Conservation (phyloP, 2,113 vertebrate species). For the Electrona antarctica region DNA sequence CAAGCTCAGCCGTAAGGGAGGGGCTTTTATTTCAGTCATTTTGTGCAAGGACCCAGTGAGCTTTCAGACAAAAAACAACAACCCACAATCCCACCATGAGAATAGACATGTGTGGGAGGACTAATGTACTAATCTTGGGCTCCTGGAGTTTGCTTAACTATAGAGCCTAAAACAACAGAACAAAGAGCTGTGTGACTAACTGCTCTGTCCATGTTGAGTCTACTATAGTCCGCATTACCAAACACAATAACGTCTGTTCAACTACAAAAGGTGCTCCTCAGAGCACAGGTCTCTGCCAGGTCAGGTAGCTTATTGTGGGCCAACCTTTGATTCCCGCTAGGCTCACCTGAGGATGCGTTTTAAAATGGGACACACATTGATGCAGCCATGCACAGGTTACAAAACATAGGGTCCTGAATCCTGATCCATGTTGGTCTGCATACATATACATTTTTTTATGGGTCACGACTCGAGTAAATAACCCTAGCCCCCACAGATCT, state of each 20-base stretch:
- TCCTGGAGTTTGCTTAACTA: constrained; percentile 17
- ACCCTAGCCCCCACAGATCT: no score
- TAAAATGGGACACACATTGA: constrained; percentile 46
- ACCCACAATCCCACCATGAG: background rate
- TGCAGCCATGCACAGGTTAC: no score
- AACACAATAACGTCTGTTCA: constrained; percentile 23
- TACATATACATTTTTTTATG: no score
- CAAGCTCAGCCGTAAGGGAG: constrained; percentile 25
- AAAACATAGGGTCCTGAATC: no score
- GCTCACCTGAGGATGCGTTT: constrained; percentile 44
- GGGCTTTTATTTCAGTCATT: constrained; percentile 22
- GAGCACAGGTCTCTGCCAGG: no score
- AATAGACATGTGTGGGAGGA: constrained; percentile 23
- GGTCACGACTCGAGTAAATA: no score
- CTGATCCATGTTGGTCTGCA: no score
- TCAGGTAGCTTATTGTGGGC: constrained; percentile 19
- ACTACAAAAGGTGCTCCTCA: constrained; percentile 15
- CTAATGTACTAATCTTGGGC: constrained; percentile 26
- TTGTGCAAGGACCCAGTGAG: constrained; percentile 5
- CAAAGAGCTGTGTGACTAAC: background rate
- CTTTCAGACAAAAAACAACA: background rate
- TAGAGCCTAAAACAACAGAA: constrained; percentile 11
- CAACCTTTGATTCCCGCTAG: constrained; percentile 38
- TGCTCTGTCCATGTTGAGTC: constrained; percentile 7
- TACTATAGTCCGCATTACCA: constrained; percentile 26